phyloP scores from a whole-genome alignment of 30 jellyfish, hydroid and myxozoan genomes.

The Turritopsis rubra region DNA sequence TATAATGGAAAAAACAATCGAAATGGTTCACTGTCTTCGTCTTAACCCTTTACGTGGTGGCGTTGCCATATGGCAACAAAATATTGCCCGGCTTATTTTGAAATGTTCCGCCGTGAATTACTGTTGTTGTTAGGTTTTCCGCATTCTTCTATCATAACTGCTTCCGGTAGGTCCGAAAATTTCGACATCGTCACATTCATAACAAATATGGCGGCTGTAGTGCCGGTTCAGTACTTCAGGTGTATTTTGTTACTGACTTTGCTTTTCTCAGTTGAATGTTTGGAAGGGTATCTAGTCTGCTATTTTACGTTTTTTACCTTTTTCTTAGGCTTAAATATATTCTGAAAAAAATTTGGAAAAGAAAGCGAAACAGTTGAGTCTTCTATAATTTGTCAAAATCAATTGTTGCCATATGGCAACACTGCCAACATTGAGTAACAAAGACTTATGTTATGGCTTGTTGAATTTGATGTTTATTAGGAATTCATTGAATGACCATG shows the following conservation, averaged over 20 bases:
- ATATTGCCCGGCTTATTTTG: neutral
- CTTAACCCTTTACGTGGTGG: conserved; percentile 14
- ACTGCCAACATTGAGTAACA: neutral
- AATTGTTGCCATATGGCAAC: neutral
- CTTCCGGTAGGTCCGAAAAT: neutral
- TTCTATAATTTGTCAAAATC: neutral
- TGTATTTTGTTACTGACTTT: neutral
- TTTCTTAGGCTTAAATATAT: neutral
- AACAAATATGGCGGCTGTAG: neutral
- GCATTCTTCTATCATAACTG: neutral
- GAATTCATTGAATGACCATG: neutral
- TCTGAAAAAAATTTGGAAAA: neutral
- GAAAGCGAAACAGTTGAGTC: neutral
- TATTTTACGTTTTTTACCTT: neutral
- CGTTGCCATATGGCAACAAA: conserved; percentile 14
- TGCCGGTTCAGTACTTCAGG: neutral
- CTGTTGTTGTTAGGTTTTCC: neutral
- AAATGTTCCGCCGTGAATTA: neutral
- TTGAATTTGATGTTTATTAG: neutral
- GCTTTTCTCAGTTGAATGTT: neutral
- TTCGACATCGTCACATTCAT: neutral
- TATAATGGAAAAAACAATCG: too few relatives aligned
- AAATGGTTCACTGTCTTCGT: too few relatives aligned
- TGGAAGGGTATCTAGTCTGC: neutral
- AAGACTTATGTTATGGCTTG: neutral